Conservation (phyloP, 1,140 invertebrate genomes). For the Drosophila sturtevanti region DNA sequence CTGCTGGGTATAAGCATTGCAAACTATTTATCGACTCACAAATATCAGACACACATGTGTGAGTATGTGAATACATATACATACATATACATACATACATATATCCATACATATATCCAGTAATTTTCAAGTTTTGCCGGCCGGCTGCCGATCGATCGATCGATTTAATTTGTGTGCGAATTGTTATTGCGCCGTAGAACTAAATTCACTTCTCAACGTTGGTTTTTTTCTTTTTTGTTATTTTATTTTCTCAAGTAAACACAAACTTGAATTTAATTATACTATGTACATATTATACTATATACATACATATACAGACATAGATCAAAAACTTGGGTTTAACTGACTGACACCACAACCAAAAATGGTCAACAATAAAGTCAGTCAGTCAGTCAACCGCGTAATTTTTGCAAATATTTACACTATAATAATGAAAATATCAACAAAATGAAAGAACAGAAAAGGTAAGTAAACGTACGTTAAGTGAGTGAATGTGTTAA, state of each 20-base stretch:
- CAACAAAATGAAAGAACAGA: slow-evolving; percentile 3
- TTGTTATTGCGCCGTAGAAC: slow-evolving; percentile 5
- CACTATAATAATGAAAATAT: slow-evolving; percentile 1
- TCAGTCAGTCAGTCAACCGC: not conserved
- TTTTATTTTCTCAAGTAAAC: not conserved
- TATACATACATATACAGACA: not conserved
- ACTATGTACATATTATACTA: not conserved
- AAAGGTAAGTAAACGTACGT: not conserved
- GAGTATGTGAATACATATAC: not conserved
- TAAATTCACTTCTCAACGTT: not conserved
- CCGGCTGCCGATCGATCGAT: not conserved
- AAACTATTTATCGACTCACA: not conserved
- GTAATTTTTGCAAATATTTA: slow-evolving; percentile 6
- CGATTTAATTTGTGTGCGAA: slow-evolving; percentile 3
- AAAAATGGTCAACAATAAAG: not conserved
- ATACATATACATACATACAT: too few relatives aligned
- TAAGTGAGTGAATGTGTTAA: not conserved
- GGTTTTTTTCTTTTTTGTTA: too few relatives aligned
- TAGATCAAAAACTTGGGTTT: not conserved
- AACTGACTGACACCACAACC: not conserved
- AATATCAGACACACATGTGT: not conserved
- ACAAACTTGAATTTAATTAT: slow-evolving; percentile 6
- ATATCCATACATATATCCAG: too few relatives aligned
- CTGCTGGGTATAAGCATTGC: not conserved
- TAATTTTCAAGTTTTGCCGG: slow-evolving; percentile 5